Conservation (phyloP, 2,888 invertebrate species). For the Eulithis testata region DNA sequence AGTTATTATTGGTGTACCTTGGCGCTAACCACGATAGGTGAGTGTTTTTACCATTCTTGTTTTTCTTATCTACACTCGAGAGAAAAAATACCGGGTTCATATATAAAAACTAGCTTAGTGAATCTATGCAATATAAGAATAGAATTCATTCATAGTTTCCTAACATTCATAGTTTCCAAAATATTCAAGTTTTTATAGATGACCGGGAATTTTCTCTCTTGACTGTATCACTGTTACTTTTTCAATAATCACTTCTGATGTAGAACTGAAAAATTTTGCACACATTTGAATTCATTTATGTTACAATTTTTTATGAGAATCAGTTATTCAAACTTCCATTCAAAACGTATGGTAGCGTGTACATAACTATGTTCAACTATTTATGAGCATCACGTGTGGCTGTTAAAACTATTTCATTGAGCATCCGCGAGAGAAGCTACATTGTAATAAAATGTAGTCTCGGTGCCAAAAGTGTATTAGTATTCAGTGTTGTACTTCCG, state of each 20-base stretch:
- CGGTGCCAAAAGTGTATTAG: constrained; percentile 32
- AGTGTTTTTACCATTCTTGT: constrained; percentile 54
- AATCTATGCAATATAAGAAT: too few species aligned
- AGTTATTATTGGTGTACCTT: constrained; percentile 99
- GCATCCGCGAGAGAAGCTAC: constrained; percentile 19
- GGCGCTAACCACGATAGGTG: constrained; percentile 97
- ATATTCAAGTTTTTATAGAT: too few species aligned
- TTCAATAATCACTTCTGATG: neutral
- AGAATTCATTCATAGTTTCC: too few species aligned
- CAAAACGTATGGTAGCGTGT: constrained; percentile 9
- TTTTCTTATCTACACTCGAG: neutral
- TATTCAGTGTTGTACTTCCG: constrained; percentile 29
- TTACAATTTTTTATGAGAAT: neutral
- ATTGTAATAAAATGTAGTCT: constrained; percentile 30
- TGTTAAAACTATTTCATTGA: constrained; percentile 30
- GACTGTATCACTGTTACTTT: neutral
- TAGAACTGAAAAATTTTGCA: neutral
- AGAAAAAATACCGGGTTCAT: too few species aligned
- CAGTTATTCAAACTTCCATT: constrained; percentile 8
- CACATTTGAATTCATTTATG: too few species aligned
- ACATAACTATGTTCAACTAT: constrained; percentile 21
- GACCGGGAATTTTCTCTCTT: too few species aligned
- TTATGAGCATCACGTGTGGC: constrained; percentile 26
- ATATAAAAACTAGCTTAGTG: too few species aligned
- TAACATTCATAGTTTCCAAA: too few species aligned